Base-by-base conservation (phyloP, 2,797 vertebrate genomes). In the Dipus sagitta region DNA sequence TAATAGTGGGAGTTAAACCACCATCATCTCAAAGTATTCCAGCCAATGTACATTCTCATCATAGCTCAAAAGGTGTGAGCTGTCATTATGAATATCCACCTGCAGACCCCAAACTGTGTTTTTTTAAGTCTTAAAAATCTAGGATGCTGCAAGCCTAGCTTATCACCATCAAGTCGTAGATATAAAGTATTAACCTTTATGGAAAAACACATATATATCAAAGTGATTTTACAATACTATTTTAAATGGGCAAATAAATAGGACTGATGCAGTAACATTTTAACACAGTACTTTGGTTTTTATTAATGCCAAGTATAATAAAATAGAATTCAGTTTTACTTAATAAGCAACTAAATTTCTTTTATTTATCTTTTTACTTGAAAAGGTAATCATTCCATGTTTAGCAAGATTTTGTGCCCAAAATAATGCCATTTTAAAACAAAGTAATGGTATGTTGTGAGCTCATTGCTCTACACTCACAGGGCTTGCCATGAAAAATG, bases 1-100 rank as follows among this genome's bases (percentile, higher is more conserved):
- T 96, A 94, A 96, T 90, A 88, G 94, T 62, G 18, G 88, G 79
- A 95, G 82, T 96, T 94, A 96, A 96, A 93, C 85, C 75, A 80
- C 83, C 83, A 94, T 88, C 93, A 20, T 77, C 94, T 94, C 88
- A 47, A 80, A 95, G 76, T 86, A 94, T 92, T 86, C 80, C 72
- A 74, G 88, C 83, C 94, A 88, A n/a, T 24, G 15, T 81, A 3
- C 64, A 67, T 67, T 93, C 78, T 70, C 65, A 7, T 75, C 82
- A 60, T 86, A 78, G 72, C 94, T 94, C 93, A 87, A 68, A 87
- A 80, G 87, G 26, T 64, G 20, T 23, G 10, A 38, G 38, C 47
- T 89, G 62, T 84, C 93, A 85, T 95, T 70, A n/a, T 38, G 10
- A 47, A 21, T 54, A 71, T 83, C 90, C 65, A 67, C 84, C 75